Base-by-base conservation (phyloP, 2,888 invertebrate species). In the Empis stercorea region DNA sequence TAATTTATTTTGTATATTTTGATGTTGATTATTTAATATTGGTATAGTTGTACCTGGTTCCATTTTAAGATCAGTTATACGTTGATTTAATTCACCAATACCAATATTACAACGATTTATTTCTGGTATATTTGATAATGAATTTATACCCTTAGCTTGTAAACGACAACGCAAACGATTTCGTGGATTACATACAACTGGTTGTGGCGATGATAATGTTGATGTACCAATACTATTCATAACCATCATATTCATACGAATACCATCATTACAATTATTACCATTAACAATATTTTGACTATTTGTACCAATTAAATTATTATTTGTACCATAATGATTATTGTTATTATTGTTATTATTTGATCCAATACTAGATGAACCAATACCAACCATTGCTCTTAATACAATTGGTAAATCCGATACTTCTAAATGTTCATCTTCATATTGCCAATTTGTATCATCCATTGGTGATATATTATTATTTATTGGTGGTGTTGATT, bases 331-430 rank as follows among this genome's bases (percentile, higher is more conserved):
- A 23, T 34, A 34, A 34, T 34, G 34, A n/a, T 34, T 13, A 13
- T 13, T 34, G 7, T 10, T 13, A n/a, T 34, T 13, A 13, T 13
- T 34, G 7, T 10, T 13, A 34, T n/a, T 34, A 34, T 34, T 34
- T n/a, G 34, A n/a, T 15, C n/a, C 15, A 2, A 37, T 42, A 30
- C 20, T 20, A 16, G 48, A 17, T 10, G 49, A 72, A 9, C 61
- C 74, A 2, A 82, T 76, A 42, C 81, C 83, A 10, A 87, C 87
- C 81, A 87, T 86, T 1, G 86, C 85, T n/a, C 87, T 76, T 38
- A 87, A 69, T 59, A 86, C 84, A 40, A 84, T 76, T 0, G 87
- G 87, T 27, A 87, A 69, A 59, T 87, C 83, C 0, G 83, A 81
- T 17, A 84, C 83, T 57, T 76, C 76, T 5, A 76, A 61, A 55